Evolutionary conservation across 2,888 invertebrate genomes (phyloP).

Genomic region (Phoronis australis): DNA sequence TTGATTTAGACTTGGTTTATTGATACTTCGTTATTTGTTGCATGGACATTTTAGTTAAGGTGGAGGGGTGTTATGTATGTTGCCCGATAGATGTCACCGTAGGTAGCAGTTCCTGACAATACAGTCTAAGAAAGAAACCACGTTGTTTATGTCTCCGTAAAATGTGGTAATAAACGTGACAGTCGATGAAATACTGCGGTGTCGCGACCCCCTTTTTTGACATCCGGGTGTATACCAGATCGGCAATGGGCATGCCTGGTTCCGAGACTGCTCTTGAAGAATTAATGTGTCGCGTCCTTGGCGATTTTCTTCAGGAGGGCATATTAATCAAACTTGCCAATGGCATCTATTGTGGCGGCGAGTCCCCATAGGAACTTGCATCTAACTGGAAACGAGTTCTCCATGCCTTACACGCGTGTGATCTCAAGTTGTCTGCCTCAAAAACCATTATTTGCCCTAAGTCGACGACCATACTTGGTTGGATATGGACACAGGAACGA

Average conservation of each 20-base stretch:
- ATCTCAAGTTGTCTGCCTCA: conserved; percentile 11
- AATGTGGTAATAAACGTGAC: too few relatives aligned
- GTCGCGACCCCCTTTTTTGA: conserved; percentile 6
- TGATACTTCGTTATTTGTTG: too few relatives aligned
- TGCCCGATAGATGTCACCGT: too few relatives aligned
- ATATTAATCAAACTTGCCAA: conserved; percentile 13
- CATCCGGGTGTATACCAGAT: conserved; percentile 7
- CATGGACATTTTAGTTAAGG: too few relatives aligned
- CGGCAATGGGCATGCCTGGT: conserved; percentile 18
- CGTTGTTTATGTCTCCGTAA: too few relatives aligned
- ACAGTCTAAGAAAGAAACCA: too few relatives aligned
- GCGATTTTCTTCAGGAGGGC: conserved; percentile 13
- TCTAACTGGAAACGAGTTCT: conserved; percentile 6
- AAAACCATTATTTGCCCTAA: conserved; percentile 16
- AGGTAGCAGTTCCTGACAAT: too few relatives aligned
- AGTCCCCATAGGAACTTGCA: not conserved
- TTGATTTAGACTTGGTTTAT: too few relatives aligned
- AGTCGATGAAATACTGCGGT: too few relatives aligned
- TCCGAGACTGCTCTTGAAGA: conserved; percentile 16
- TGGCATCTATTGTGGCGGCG: conserved; percentile 5
- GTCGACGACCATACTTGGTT: conserved; percentile 13
- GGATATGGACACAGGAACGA: conserved; percentile 17
- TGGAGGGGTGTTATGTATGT: too few relatives aligned
- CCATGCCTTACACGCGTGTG: not conserved
- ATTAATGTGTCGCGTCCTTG: conserved; percentile 14